Percentiles rank a stretch among this genome's conserved stretches.
Evolutionary conservation across 2,797 vertebrate species (phyloP).

Genomic region (Rhynchonycteris naso): DNA sequence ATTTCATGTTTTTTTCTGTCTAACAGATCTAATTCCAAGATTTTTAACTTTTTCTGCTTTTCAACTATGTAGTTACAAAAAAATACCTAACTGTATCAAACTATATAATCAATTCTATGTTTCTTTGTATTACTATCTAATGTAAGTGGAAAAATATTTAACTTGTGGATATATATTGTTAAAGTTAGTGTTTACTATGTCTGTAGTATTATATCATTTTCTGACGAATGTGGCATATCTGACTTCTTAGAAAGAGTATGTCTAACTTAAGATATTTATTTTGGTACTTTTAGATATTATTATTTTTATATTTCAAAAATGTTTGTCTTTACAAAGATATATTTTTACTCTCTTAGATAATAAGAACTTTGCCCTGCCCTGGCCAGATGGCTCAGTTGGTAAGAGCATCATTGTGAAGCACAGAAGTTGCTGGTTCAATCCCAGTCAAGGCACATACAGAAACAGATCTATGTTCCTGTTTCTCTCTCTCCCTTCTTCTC

Average conservation of each 20-base stretch:
- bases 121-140: not conserved
- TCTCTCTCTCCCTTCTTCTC: too few relatives aligned
- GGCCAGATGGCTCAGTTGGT: too few relatives aligned
- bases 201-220: not conserved
- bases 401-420: too few relatives aligned
- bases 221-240: not conserved
- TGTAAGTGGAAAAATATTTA: not conserved
- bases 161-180: not conserved
- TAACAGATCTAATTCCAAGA: not conserved
- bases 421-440: too few relatives aligned
- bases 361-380: not conserved
- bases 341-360: conserved; percentile 10
- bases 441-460: too few relatives aligned
- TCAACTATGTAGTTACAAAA: not conserved
- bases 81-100: not conserved
- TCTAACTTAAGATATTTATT: not conserved
- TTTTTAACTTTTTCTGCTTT: not conserved
- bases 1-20: not conserved
- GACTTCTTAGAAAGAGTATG: not conserved
- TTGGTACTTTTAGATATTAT: not conserved
- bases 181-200: not conserved
- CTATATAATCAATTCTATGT: not conserved
- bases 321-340: not conserved
- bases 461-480: too few relatives aligned
- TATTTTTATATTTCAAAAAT: conserved; percentile 10